phyloP scores from a whole-genome alignment of 2,113 vertebrate species.

The Poecilia latipinna region DNA sequence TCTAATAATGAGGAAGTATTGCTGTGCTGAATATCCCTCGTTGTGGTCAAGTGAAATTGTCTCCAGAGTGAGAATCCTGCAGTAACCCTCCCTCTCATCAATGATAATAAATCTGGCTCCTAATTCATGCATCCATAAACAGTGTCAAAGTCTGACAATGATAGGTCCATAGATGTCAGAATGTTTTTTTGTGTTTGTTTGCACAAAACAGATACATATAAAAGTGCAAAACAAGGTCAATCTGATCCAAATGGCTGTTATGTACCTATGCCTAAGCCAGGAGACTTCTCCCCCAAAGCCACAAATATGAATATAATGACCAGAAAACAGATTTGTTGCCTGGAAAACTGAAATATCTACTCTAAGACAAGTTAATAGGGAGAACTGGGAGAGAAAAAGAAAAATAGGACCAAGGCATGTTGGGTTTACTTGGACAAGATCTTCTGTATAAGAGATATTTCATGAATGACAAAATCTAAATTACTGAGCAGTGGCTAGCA shows the following conservation, averaged over 20 bases:
- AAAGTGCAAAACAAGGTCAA: neutral
- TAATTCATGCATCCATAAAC: constrained; percentile 21
- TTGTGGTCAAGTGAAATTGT: constrained; percentile 23
- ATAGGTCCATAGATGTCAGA: constrained; percentile 5
- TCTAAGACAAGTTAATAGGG: neutral
- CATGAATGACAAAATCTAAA: neutral
- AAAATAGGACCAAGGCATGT: neutral
- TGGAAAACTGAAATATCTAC: neutral
- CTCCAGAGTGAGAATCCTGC: constrained; percentile 25
- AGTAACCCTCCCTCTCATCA: constrained; percentile 50
- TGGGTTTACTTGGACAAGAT: neutral
- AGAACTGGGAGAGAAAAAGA: neutral
- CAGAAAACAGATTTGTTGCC: neutral
- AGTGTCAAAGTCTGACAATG: constrained; percentile 14
- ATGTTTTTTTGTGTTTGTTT: neutral
- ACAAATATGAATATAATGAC: neutral
- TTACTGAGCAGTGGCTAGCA: neutral
- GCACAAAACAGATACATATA: neutral
- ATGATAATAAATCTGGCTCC: constrained; percentile 30
- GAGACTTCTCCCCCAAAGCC: neutral
- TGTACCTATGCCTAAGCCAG: neutral
- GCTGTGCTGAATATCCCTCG: constrained; percentile 33
- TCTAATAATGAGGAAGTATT: constrained; percentile 47
- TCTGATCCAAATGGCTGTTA: neutral
- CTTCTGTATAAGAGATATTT: neutral